A percentile compares a stretch with the other conserved stretches of the same genome.
Evolutionary conservation across 2,113 vertebrate species (phyloP).

Genomic region (Halcyon malimbica): DNA sequence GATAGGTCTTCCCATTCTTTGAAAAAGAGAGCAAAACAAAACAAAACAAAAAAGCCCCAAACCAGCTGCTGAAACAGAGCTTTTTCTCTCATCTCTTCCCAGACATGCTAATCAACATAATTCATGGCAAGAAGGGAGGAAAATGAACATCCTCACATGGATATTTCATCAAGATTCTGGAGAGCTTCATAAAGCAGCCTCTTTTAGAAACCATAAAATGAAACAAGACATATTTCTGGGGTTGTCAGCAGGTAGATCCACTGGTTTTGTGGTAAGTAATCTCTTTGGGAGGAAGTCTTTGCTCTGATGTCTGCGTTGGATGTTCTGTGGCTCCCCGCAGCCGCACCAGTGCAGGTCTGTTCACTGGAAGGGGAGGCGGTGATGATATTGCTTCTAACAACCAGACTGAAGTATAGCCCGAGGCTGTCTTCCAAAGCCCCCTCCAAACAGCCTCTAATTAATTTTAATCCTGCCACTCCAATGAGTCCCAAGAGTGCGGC

Average conservation of each 20-base stretch:
- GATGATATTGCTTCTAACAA: conserved; percentile 84
- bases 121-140: conserved; percentile 38
- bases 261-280: conserved; percentile 81
- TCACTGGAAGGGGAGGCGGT: conserved; percentile 54
- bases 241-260: conserved; percentile 81
- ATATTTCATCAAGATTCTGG: conserved; percentile 69
- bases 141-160: neutral
- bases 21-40: neutral
- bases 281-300: conserved; percentile 80
- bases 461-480: conserved; percentile 86
- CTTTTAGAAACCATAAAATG: conserved; percentile 77
- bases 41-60: neutral
- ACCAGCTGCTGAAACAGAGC: neutral
- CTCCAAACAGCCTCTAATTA: conserved; percentile 85
- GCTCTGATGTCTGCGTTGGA: conserved; percentile 80
- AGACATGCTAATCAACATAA: conserved; percentile 43
- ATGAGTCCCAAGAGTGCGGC: conserved; percentile 78
- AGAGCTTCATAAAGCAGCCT: conserved; percentile 58
- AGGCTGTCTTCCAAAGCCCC: conserved; percentile 82
- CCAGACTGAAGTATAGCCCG: conserved; percentile 78
- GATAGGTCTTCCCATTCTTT: neutral
- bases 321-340: conserved; percentile 65
- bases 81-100: neutral
- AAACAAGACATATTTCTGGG: conserved; percentile 81
- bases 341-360: conserved; percentile 65